Evolutionary conservation across 1,140 invertebrate genomes (phyloP).

Genomic region (Episyrphus balteatus): DNA sequence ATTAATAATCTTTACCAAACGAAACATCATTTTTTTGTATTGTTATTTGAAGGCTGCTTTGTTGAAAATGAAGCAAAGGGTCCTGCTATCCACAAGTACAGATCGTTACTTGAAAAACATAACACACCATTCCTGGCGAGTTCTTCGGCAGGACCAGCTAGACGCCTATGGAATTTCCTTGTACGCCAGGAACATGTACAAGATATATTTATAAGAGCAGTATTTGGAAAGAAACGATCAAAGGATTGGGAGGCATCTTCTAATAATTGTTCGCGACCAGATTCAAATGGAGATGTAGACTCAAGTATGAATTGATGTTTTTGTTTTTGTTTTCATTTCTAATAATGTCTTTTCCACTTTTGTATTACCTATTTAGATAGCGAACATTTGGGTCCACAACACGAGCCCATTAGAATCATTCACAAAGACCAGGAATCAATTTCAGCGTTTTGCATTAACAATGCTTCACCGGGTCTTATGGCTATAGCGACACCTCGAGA

Average conservation of each 20-base stretch:
- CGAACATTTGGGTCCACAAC: slow-evolving; percentile 11
- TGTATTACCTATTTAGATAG: neutral
- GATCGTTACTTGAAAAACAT: slow-evolving; percentile 76
- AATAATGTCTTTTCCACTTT: no score
- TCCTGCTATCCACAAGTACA: slow-evolving; percentile 86
- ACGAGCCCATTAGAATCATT: slow-evolving; percentile 85
- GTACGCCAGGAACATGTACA: slow-evolving; percentile 87
- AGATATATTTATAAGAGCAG: slow-evolving; percentile 90
- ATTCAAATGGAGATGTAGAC: neutral
- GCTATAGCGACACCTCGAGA: slow-evolving; percentile 90
- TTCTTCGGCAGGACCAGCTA: slow-evolving; percentile 66
- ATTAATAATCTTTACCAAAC: neutral
- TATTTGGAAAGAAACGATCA: slow-evolving; percentile 66
- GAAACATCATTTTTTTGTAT: slow-evolving; percentile 13
- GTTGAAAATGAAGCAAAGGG: slow-evolving; percentile 58
- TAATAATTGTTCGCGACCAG: neutral
- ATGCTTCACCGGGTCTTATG: slow-evolving; percentile 63
- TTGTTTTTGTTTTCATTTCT: no score
- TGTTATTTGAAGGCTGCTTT: slow-evolving; percentile 51
- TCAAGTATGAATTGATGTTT: no score
- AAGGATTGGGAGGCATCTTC: neutral
- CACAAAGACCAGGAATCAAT: slow-evolving; percentile 99
- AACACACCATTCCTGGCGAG: slow-evolving; percentile 89
- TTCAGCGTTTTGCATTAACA: slow-evolving; percentile 91
- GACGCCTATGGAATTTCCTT: slow-evolving; percentile 87